Base-by-base conservation (phyloP, 2,113 vertebrate species). In the Cnemophilus loriae region DNA sequence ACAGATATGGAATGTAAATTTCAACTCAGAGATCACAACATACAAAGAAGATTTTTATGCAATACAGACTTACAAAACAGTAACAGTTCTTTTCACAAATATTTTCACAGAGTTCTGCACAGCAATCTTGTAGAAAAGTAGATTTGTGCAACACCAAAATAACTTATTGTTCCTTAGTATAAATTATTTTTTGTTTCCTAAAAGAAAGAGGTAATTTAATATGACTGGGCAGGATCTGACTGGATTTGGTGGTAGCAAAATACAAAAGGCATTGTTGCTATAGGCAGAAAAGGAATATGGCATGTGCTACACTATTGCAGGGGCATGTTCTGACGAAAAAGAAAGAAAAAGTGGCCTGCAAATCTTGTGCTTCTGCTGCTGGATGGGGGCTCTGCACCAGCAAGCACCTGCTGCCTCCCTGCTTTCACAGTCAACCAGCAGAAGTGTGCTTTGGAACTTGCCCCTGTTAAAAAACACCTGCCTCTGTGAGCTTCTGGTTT, bases 91-190 rank as follows among this genome's bases (percentile, higher is more conserved):
- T 95, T 96, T 97, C 97, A 98, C 97, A 98, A 97, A 96, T 97
- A 96, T 97, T 96, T 97, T 97, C 97, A 98, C 97, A 97, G 95
- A 97, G 95, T 97, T 98, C 96, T 97, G 97, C 98, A 98, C 97
- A 96, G 97, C 97, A 98, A 92, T 95, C 97, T 96, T 84, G 95
- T 98, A 98, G 98, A 98, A 98, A 98, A 98, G 97, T 97, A 98
- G 96, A 97, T 96, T 97, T 97, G 93, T 95, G 97, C 97, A 96
- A 97, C 98, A 98, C 96, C 97, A 98, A 97, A 98, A 98, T 97
- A 97, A 98, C 92, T 95, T 94, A 93, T 65, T 97, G 95, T 98
- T 97, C 96, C 95, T 89, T 93, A 90, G 84, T 98, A 98, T 91
- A 98, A 98, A 98, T 87, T 88, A 84, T 85, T 97, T 93, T 95